Evolutionary conservation across 2,888 invertebrate genomes (phyloP).

Genomic region (Scaptomyza caliginosa): DNA sequence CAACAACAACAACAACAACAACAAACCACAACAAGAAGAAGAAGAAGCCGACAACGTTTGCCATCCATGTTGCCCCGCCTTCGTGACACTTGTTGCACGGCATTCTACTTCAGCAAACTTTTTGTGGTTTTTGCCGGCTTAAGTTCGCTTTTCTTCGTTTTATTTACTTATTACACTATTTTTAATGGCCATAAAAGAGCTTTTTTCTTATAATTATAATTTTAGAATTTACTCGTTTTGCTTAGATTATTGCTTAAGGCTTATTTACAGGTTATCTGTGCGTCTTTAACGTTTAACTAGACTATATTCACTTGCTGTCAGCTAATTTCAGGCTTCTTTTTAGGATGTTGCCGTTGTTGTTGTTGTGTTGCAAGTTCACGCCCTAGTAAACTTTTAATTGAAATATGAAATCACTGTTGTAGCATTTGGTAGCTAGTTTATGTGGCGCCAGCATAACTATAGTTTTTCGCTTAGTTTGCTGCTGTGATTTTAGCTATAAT

Average conservation of each 20-base stretch:
- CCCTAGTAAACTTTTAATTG: constrained; percentile 63
- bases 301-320: not conserved
- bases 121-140: constrained; percentile 42
- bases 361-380: constrained; percentile 53
- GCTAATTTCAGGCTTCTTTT: constrained; percentile 7
- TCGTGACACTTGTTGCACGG: constrained; percentile 68
- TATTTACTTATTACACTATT: not conserved
- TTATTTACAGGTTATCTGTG: not conserved
- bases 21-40: constrained; percentile 13
- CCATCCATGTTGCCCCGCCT: constrained; percentile 52
- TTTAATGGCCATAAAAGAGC: not conserved
- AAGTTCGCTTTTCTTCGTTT: not conserved
- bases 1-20: constrained; percentile 25
- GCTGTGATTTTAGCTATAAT: not conserved
- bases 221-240: too few species aligned
- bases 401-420: constrained; percentile 58
- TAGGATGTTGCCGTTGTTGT: constrained; percentile 15
- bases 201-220: too few species aligned
- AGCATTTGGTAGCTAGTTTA: constrained; percentile 57
- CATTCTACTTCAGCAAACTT: constrained; percentile 61
- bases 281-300: not conserved
- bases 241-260: too few species aligned
- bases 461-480: not conserved
- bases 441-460: constrained; percentile 37
- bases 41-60: constrained; percentile 43